Percentiles rank a stretch among this genome's conserved stretches.
phyloP scores from a whole-genome alignment of 2,888 invertebrate genomes.

The Therioaphis trifolii region DNA sequence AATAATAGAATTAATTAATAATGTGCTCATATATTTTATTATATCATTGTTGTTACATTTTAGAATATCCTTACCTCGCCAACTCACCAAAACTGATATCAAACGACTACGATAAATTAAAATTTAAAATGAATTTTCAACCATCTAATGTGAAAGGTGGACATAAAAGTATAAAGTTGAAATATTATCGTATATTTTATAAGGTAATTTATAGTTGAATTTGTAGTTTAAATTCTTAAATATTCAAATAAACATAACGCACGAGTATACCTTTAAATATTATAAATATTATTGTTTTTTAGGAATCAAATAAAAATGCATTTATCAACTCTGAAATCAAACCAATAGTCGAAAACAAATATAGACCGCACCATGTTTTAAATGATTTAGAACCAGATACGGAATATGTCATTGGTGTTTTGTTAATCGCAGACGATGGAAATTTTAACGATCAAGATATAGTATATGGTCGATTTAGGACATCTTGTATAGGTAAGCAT shows the following conservation, averaged over 20 bases:
- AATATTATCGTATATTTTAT: conserved; percentile 24
- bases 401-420: background rate
- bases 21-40: no score
- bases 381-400: conserved; percentile 7
- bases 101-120: background rate
- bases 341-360: background rate
- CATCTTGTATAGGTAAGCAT: conserved; percentile 17
- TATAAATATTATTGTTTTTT: conserved; percentile 13
- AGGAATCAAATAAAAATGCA: no score
- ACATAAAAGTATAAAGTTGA: background rate
- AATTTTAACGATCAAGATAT: conserved; percentile 37
- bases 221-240: no score
- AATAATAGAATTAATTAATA: no score
- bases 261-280: no score
- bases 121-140: background rate
- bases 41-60: no score
- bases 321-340: background rate
- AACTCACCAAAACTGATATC: background rate
- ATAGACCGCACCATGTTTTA: no score
- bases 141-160: background rate
- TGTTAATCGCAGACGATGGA: conserved; percentile 16
- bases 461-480: background rate
- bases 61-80: conserved; percentile 24
- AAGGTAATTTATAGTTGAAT: conserved; percentile 39
- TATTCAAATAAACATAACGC: no score